Conservation (phyloP, 2,113 vertebrate genomes). For the Cebus imitator region DNA sequence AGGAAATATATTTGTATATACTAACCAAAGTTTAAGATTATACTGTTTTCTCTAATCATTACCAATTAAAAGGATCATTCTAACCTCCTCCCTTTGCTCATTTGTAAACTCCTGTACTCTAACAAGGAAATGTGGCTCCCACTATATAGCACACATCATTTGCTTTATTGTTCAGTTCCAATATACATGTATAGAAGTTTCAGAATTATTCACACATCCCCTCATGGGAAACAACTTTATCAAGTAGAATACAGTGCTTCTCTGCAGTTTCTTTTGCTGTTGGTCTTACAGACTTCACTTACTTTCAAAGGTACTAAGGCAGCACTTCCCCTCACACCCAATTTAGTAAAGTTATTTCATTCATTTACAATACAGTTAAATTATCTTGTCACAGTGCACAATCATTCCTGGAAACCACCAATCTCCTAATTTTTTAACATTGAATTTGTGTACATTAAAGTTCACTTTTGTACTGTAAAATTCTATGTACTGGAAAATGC, state of each 20-base stretch:
- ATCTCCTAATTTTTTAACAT: neutral
- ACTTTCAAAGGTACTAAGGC: neutral
- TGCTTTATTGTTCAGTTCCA: neutral
- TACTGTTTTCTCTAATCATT: neutral
- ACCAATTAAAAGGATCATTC: neutral
- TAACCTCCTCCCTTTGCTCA: neutral
- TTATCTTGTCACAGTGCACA: neutral
- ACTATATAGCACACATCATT: neutral
- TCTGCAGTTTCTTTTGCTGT: neutral
- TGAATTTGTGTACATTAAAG: neutral
- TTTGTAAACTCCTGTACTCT: neutral
- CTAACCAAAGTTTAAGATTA: neutral
- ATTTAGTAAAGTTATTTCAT: neutral
- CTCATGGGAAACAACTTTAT: neutral
- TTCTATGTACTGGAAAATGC: neutral
- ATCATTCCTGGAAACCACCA: neutral
- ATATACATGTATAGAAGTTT: neutral
- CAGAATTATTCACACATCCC: neutral
- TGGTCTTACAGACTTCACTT: neutral
- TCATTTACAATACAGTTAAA: neutral
- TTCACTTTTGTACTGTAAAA: neutral
- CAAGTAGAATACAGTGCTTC: neutral
- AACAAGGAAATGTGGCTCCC: neutral
- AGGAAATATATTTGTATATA: neutral
- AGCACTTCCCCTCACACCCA: neutral